phyloP scores from a whole-genome alignment of 1,140 invertebrate species.

The Himalopsyche phryganea region DNA sequence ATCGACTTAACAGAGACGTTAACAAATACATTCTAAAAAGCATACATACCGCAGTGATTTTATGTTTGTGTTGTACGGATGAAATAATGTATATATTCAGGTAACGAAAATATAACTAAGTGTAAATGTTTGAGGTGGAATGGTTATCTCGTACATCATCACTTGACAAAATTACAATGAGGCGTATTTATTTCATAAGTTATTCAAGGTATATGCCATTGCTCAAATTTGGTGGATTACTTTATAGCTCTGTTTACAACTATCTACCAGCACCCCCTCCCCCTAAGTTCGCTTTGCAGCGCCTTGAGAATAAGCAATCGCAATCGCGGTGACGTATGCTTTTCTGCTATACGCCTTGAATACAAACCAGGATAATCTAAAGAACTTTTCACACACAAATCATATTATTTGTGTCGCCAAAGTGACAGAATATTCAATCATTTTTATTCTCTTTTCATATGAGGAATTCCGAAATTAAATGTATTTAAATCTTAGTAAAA shows the following conservation, averaged over 20 bases:
- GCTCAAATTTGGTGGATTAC: not conserved
- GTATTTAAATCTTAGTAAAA: too few species aligned
- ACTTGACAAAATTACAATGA: too few species aligned
- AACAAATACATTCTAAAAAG: too few species aligned
- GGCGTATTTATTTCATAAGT: not conserved
- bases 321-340: constrained; percentile 8
- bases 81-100: too few species aligned
- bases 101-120: too few species aligned
- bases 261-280: not conserved
- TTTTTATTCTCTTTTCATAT: not conserved
- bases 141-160: too few species aligned
- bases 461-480: too few species aligned
- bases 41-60: too few species aligned
- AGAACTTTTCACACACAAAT: constrained; percentile 4
- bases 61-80: too few species aligned
- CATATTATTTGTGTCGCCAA: too few species aligned
- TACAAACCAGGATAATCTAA: constrained; percentile 17
- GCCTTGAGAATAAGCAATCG: constrained; percentile 8
- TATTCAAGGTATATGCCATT: not conserved
- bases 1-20: too few species aligned
- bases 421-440: not conserved
- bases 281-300: not conserved
- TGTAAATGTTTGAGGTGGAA: too few species aligned
- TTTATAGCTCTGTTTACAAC: not conserved
- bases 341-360: not conserved